Percentiles rank a stretch among this genome's conserved stretches.
phyloP scores from a whole-genome alignment of 2,888 invertebrate species.

The Ochropacha duplaris region DNA sequence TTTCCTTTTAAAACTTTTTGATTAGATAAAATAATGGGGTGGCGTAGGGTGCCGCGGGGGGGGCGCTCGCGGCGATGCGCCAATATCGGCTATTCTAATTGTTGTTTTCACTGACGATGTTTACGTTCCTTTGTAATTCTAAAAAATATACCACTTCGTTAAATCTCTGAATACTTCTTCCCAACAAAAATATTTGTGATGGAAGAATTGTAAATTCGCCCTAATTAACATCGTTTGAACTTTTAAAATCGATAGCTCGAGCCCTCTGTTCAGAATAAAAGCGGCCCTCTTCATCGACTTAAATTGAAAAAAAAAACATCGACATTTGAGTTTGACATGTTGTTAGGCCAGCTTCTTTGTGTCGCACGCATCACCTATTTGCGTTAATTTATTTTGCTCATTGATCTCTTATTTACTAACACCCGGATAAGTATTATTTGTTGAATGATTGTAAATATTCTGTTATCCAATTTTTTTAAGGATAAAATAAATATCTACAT shows the following conservation, averaged over 20 bases:
- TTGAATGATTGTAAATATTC: not conserved
- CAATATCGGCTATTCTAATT: constrained; percentile 81
- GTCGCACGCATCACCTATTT: constrained; percentile 46
- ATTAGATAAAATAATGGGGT: constrained; percentile 84
- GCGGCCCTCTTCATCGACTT: constrained; percentile 59
- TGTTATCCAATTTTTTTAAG: not conserved
- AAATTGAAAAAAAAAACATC: constrained; percentile 51
- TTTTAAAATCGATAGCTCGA: constrained; percentile 47
- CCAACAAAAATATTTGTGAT: constrained; percentile 30
- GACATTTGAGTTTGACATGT: constrained; percentile 54
- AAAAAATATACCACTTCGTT: constrained; percentile 49
- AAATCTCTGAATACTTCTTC: constrained; percentile 23
- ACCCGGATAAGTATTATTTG: constrained; percentile 8
- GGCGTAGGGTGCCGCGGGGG: constrained; percentile 57
- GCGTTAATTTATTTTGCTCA: constrained; percentile 31
- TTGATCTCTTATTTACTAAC: constrained; percentile 16
- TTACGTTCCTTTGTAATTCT: constrained; percentile 70
- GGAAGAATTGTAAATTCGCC: constrained; percentile 32
- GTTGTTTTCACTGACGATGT: constrained; percentile 73
- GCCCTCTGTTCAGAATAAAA: constrained; percentile 28
- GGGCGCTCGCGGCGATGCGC: constrained; percentile 69
- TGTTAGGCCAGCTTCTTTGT: constrained; percentile 45
- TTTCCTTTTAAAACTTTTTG: constrained; percentile 84
- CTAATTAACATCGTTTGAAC: constrained; percentile 65
- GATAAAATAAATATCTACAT: not conserved